phyloP scores from a whole-genome alignment of 2,113 vertebrate genomes.

The Hemicordylus capensis region DNA sequence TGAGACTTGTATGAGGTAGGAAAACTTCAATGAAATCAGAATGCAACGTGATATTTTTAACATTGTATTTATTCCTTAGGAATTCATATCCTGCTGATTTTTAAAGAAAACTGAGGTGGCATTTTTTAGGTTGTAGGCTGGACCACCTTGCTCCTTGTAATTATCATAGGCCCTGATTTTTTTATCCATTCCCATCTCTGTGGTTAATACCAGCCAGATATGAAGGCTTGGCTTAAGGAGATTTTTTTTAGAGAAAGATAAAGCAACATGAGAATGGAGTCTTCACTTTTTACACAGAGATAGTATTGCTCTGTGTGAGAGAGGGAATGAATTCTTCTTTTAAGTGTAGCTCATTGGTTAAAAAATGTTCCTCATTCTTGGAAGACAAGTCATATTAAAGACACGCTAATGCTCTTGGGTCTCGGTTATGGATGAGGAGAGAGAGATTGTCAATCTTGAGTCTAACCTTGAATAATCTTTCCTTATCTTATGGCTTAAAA shows the following conservation, averaged over 20 bases:
- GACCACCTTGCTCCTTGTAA: background rate
- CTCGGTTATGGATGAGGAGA: background rate
- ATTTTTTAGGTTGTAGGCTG: background rate
- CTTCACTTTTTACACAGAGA: background rate
- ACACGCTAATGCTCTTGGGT: background rate
- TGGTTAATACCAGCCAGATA: background rate
- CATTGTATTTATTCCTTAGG: too few relatives aligned
- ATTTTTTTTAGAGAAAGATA: background rate
- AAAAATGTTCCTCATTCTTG: background rate
- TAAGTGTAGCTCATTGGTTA: background rate
- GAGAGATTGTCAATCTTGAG: background rate
- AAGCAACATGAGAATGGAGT: background rate
- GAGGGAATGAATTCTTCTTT: background rate
- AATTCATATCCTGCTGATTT: too few relatives aligned
- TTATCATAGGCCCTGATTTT: background rate
- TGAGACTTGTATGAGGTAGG: background rate
- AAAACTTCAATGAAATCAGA: background rate
- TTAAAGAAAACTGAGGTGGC: background rate
- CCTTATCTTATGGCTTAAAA: background rate
- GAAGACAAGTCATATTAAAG: background rate
- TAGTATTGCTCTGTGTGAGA: background rate
- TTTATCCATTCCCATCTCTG: background rate
- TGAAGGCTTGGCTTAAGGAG: background rate
- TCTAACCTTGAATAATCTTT: background rate
- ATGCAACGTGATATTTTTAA: background rate